Conservation (phyloP, 2,888 invertebrate genomes). For the Linyphia triangularis region DNA sequence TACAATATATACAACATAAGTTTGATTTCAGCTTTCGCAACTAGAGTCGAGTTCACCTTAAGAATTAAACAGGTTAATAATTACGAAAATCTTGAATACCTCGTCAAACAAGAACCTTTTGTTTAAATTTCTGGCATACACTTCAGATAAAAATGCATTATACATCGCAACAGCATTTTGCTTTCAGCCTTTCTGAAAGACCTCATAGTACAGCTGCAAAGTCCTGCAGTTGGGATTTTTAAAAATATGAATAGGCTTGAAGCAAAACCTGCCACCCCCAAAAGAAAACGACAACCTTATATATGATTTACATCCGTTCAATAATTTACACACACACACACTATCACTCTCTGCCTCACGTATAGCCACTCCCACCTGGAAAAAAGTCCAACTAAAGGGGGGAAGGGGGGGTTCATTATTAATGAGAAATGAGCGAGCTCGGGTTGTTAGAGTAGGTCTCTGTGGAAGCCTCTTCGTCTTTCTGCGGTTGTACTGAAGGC, state of each 20-base stretch:
- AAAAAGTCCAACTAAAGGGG: constrained; percentile 37
- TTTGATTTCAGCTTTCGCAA: constrained; percentile 73
- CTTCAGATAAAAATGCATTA: constrained; percentile 73
- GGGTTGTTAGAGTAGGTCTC: constrained; percentile 60
- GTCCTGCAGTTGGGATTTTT: constrained; percentile 56
- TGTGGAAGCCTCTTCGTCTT: constrained; percentile 55
- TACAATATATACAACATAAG: constrained; percentile 74
- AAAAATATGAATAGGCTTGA: constrained; percentile 72
- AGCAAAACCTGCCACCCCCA: constrained; percentile 65
- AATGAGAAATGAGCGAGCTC: constrained; percentile 73
- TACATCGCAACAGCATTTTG: constrained; percentile 69
- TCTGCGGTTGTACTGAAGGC: constrained; percentile 57
- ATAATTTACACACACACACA: constrained; percentile 74
- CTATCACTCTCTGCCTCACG: constrained; percentile 68
- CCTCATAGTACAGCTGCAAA: constrained; percentile 37
- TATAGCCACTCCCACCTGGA: constrained; percentile 48
- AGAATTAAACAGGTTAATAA: constrained; percentile 68
- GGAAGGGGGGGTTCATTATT: constrained; percentile 54
- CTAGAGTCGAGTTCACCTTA: constrained; percentile 39
- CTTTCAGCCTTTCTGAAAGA: constrained; percentile 74
- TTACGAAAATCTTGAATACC: constrained; percentile 58
- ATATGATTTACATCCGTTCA: constrained; percentile 50
- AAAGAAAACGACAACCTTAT: constrained; percentile 52
- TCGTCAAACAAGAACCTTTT: constrained; percentile 65
- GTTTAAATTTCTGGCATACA: constrained; percentile 71